Evolutionary conservation across 2,113 vertebrate genomes (phyloP).

Genomic region (Equus quagga): DNA sequence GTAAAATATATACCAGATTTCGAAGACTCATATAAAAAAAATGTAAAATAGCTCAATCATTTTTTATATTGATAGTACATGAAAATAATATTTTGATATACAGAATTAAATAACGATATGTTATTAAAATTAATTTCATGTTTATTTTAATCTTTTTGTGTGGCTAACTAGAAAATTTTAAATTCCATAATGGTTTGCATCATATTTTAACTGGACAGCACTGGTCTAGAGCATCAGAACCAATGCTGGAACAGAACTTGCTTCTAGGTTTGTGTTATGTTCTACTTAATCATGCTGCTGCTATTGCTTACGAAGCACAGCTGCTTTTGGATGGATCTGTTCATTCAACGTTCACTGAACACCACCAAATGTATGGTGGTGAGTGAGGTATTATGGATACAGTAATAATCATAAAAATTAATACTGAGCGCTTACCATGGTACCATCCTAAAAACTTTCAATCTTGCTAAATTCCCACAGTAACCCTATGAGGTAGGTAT

Average conservation of each 20-base stretch:
- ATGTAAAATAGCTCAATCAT: no score
- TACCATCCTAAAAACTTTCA: neutral
- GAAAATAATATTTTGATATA: no score
- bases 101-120: no score
- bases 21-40: no score
- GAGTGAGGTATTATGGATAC: neutral
- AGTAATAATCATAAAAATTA: slow-evolving; percentile 5
- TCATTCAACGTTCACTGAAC: neutral
- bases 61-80: no score
- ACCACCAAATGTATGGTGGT: neutral
- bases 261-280: neutral
- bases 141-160: neutral
- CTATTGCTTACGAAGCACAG: neutral
- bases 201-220: neutral
- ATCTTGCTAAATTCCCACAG: neutral
- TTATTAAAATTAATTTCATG: neutral
- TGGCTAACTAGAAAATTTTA: neutral
- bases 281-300: neutral
- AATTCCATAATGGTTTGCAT: neutral
- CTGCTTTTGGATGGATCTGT: neutral
- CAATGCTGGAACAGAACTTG: neutral
- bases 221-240: neutral
- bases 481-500: neutral
- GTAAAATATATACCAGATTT: no score
- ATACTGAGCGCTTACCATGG: neutral